These are phyloP conservation scores for Hemitrygon akajei DNA, from an alignment of 2,797 vertebrate genomes.

Conservation along the genomic window DNA sequence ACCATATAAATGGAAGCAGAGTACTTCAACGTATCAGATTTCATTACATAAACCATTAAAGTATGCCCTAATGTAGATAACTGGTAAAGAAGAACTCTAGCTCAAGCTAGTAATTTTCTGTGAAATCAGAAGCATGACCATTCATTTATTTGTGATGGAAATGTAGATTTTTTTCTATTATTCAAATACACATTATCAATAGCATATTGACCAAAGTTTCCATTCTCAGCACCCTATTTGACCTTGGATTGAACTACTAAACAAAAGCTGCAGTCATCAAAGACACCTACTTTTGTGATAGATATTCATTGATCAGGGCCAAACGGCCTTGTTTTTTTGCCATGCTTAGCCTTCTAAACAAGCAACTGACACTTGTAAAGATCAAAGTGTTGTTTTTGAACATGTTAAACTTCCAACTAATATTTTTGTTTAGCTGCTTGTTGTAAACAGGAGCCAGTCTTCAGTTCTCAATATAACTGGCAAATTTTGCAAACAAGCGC, in stretches of 20 bases:
- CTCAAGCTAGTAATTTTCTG: neutral
- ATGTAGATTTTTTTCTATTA: neutral
- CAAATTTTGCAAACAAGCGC: too few relatives aligned
- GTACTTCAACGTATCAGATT: neutral
- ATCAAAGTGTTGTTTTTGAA: too few relatives aligned
- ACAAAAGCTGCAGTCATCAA: neutral
- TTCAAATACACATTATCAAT: neutral
- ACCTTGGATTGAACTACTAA: neutral
- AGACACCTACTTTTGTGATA: neutral
- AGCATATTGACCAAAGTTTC: neutral
- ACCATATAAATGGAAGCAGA: neutral
- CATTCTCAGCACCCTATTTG: neutral
- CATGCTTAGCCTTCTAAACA: too few relatives aligned
- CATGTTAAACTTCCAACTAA: too few relatives aligned
- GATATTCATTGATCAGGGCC: too few relatives aligned
- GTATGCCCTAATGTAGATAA: too few relatives aligned
- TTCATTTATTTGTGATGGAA: neutral
- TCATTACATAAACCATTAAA: neutral
- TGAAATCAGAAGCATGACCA: neutral
- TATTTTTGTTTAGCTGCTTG: too few relatives aligned
- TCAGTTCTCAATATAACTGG: too few relatives aligned
- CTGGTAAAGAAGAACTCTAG: neutral
- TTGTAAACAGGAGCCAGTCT: too few relatives aligned
- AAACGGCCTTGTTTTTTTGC: too few relatives aligned
- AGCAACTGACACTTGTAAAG: too few relatives aligned